Conservation (phyloP, 2,113 vertebrate species). For the Chinchilla lanigera region DNA sequence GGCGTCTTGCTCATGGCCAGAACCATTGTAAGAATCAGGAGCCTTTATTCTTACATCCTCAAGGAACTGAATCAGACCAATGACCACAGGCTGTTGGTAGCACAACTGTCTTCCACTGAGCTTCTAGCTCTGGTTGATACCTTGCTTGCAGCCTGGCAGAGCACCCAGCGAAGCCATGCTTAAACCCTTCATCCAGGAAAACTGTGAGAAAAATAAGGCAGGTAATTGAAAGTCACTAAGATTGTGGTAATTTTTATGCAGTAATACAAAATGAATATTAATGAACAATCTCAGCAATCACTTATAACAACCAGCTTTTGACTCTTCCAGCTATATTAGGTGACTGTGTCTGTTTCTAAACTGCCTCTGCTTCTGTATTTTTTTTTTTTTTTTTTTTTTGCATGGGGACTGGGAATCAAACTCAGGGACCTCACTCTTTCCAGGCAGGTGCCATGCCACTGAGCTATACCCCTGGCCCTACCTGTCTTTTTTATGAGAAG, state of each 20-base stretch:
- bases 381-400: not conserved
- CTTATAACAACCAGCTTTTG: not conserved
- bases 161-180: not conserved
- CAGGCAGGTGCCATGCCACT: too few relatives aligned
- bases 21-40: not conserved
- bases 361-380: not conserved
- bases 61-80: not conserved
- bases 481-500: not conserved
- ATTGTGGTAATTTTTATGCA: constrained; percentile 3
- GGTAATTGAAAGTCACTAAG: not conserved
- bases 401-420: not conserved
- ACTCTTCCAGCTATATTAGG: not conserved
- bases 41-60: not conserved
- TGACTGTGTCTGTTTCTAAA: not conserved
- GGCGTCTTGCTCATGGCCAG: not conserved
- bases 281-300: not conserved
- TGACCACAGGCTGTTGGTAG: not conserved
- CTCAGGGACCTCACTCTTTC: not conserved
- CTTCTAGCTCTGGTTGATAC: not conserved
- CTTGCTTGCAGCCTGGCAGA: not conserved
- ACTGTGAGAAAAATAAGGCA: constrained; percentile 9
- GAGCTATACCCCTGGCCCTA: not conserved
- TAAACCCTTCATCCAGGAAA: not conserved
- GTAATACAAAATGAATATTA: constrained; percentile 38
- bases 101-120: not conserved